Evolutionary conservation across 2,888 invertebrate genomes (phyloP), one percentile per base, ranked within the genome.

Genomic region (Ceratothoa steindachneri): DNA sequence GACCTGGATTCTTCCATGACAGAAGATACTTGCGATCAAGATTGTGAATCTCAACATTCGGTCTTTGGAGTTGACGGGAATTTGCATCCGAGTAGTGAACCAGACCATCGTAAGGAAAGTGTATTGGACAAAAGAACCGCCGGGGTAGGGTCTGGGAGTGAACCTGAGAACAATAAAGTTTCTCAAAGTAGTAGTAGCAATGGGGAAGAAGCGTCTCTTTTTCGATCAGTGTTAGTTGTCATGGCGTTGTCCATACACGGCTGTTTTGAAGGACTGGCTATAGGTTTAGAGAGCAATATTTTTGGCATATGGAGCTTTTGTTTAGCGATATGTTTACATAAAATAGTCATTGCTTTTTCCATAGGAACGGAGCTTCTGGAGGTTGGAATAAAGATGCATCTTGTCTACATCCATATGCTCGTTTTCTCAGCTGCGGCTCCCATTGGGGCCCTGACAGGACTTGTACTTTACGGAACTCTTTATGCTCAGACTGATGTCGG

Each of bases 341-440:
- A 71, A 60, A 28, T 71, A 5, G 41, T 60, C 2, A 71, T 71
- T 24, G 65, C 41, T 12, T 71, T 71, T 22, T 52, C 51, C 22
- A 19, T 71, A 7, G 71, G 71, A 22, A 71, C 66, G 66, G 71
- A 71, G 51, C 64, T 71, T 22, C 64, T 71, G 15, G 71, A 71
- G 24, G 60, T 60, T 22, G 60, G 60, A 24, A 24, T 7, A 1
- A 66, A 71, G 51, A 31, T 27, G 24, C 29, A 66, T 7, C 15
- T 71, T 1, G n/a, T 66, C n/a, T 66, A 66, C 41, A 60, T 60
- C 12, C 60, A 60, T 7, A 71, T 71, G 41, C 1, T 28, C 2
- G 12, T 65, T n/a, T 71, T 71, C 52, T 71, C 71, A 1, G 5
- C 53, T 2, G 71, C 71, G 2, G 41, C 71, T 4, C 71, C 71